Evolutionary conservation across 2,888 invertebrate genomes (phyloP).

Genomic region (Sesamia inferens): DNA sequence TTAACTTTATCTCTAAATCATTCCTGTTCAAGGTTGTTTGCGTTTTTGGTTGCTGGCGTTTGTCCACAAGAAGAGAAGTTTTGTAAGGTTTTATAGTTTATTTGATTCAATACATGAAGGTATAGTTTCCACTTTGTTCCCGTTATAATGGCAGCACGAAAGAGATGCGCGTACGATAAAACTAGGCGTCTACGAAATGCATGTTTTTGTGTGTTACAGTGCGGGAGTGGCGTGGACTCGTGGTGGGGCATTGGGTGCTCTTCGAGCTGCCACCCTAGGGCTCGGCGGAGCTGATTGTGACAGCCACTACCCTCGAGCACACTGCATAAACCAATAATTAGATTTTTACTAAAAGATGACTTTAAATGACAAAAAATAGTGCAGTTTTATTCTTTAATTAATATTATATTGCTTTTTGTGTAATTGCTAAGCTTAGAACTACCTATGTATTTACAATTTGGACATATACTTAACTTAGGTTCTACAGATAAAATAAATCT

Average conservation of each 20-base stretch:
- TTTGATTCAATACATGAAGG: no score
- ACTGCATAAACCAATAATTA: slow-evolving; percentile 73
- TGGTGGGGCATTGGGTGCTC: slow-evolving; percentile 87
- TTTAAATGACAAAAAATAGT: slow-evolving; percentile 8
- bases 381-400: slow-evolving; percentile 11
- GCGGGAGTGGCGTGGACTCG: slow-evolving; percentile 94
- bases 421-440: slow-evolving; percentile 16
- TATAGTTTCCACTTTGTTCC: no score
- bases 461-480: slow-evolving; percentile 12
- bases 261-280: slow-evolving; percentile 92
- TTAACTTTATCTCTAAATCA: no score
- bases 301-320: slow-evolving; percentile 89
- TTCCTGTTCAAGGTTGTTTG: no score
- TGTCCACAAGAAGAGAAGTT: no score
- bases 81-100: no score
- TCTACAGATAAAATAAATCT: slow-evolving; percentile 23
- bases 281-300: slow-evolving; percentile 92
- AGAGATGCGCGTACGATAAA: no score
- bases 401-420: slow-evolving; percentile 51
- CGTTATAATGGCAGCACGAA: no score
- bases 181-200: no score
- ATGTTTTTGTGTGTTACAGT: slow-evolving; percentile 77
- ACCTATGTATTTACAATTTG: slow-evolving; percentile 43
- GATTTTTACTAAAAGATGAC: neutral
- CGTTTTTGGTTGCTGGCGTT: no score